Percentiles rank a stretch among this genome's conserved stretches.
phyloP scores from a whole-genome alignment of 2,797 vertebrate species.

The Myripristis murdjan region DNA sequence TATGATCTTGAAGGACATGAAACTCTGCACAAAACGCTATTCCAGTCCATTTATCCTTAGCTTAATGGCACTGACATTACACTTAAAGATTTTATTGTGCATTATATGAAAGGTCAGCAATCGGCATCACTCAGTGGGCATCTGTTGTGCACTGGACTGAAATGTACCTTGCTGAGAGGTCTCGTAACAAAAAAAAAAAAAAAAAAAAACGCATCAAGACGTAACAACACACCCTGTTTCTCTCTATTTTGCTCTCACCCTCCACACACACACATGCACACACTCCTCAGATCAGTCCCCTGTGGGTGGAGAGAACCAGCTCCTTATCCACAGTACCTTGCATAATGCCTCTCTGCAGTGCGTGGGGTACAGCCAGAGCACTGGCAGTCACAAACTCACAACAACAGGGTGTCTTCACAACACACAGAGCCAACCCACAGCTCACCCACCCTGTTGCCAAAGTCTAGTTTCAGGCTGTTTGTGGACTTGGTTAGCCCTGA shows the following conservation, averaged over 20 bases:
- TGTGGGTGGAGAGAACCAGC: slow-evolving; percentile 75
- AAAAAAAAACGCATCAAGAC: slow-evolving; percentile 42
- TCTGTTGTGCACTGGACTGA: slow-evolving; percentile 53
- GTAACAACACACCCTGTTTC: slow-evolving; percentile 26
- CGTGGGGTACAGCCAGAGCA: slow-evolving; percentile 44
- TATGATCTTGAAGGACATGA: slow-evolving; percentile 55
- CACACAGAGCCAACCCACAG: slow-evolving; percentile 8
- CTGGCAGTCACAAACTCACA: slow-evolving; percentile 38
- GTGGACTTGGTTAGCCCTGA: slow-evolving; percentile 38
- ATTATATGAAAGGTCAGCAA: slow-evolving; percentile 78
- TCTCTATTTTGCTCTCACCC: slow-evolving; percentile 21
- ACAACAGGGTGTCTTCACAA: slow-evolving; percentile 25
- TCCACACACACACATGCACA: slow-evolving; percentile 25
- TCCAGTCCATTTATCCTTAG: slow-evolving; percentile 67
- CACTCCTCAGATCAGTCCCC: slow-evolving; percentile 43
- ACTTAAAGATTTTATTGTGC: slow-evolving; percentile 79
- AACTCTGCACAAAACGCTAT: slow-evolving; percentile 41
- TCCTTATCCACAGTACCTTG: slow-evolving; percentile 61
- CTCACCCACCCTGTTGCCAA: neutral
- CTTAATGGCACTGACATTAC: slow-evolving; percentile 70
- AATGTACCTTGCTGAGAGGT: slow-evolving; percentile 41
- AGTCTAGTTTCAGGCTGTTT: slow-evolving; percentile 5
- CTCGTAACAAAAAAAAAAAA: slow-evolving; percentile 23
- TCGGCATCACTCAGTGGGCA: slow-evolving; percentile 65
- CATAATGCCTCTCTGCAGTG: slow-evolving; percentile 69